These are phyloP conservation scores for Podarcis siculus DNA, from an alignment of 2,797 vertebrate genomes.

Conservation along the genomic window DNA sequence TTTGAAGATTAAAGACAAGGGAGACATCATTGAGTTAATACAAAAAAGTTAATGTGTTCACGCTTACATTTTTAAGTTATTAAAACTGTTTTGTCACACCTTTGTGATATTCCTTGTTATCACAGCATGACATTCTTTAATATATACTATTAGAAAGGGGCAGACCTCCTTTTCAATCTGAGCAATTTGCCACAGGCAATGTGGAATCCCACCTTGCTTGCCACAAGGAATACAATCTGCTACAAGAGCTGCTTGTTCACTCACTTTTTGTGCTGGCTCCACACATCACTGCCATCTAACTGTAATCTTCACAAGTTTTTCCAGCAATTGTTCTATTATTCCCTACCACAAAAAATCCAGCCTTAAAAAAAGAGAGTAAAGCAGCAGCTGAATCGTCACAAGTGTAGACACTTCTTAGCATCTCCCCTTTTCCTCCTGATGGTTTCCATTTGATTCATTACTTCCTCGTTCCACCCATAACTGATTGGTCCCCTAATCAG, in stretches of 20 bases:
- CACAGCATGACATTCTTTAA: background rate
- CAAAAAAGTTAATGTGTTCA: background rate
- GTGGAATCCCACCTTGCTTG: background rate
- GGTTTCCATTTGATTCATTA: too few species aligned
- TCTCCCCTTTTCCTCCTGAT: too few species aligned
- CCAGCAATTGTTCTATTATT: too few species aligned
- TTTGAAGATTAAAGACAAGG: background rate
- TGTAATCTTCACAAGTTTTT: too few species aligned
- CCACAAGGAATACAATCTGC: background rate
- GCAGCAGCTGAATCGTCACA: too few species aligned
- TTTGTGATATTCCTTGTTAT: background rate
- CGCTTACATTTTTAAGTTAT: background rate
- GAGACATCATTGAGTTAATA: background rate
- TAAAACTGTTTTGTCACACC: background rate
- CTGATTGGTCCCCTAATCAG: too few species aligned
- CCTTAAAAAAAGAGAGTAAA: too few species aligned
- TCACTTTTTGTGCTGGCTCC: too few species aligned
- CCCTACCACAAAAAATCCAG: too few species aligned
- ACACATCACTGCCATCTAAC: too few species aligned
- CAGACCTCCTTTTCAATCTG: background rate
- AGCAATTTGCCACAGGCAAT: background rate
- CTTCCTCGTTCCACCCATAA: too few species aligned
- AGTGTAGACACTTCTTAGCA: too few species aligned
- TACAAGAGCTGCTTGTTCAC: background rate
- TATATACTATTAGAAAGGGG: background rate